phyloP scores from a whole-genome alignment of 2,113 vertebrate species.

The Tringa solitaria region DNA sequence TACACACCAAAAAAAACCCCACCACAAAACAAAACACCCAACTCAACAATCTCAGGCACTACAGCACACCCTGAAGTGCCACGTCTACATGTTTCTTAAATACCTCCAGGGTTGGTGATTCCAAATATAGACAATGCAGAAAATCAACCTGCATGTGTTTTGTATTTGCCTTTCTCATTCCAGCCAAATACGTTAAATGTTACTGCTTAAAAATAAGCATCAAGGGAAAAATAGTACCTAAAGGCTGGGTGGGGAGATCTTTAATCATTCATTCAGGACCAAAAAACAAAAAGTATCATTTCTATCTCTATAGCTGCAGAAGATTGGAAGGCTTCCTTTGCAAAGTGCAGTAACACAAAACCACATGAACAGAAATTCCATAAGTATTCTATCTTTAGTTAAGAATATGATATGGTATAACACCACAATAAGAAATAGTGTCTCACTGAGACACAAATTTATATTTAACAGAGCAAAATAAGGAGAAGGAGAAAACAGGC shows the following conservation, averaged over 20 bases:
- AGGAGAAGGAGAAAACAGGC: not conserved
- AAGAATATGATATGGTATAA: no score
- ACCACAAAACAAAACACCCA: no score
- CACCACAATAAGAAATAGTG: not conserved
- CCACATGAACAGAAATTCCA: not conserved
- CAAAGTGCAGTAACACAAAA: not conserved
- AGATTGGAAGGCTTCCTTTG: not conserved
- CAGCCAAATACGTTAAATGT: not conserved
- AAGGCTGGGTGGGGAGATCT: not conserved
- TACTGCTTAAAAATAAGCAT: not conserved
- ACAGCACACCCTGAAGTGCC: no score
- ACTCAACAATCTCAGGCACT: no score
- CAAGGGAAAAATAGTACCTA: not conserved
- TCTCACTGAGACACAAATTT: not conserved
- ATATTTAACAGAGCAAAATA: not conserved
- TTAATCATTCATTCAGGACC: not conserved
- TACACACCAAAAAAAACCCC: no score
- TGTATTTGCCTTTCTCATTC: not conserved
- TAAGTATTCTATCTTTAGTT: not conserved
- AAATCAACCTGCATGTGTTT: not conserved
- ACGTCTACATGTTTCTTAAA: no score
- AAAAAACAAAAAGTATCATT: not conserved
- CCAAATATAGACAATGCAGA: not conserved
- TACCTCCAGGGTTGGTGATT: no score
- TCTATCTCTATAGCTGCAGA: not conserved